Evolutionary conservation across 1,140 invertebrate species (phyloP), one percentile per base, ranked within the genome.

Genomic region (Andrena cerasifolii): DNA sequence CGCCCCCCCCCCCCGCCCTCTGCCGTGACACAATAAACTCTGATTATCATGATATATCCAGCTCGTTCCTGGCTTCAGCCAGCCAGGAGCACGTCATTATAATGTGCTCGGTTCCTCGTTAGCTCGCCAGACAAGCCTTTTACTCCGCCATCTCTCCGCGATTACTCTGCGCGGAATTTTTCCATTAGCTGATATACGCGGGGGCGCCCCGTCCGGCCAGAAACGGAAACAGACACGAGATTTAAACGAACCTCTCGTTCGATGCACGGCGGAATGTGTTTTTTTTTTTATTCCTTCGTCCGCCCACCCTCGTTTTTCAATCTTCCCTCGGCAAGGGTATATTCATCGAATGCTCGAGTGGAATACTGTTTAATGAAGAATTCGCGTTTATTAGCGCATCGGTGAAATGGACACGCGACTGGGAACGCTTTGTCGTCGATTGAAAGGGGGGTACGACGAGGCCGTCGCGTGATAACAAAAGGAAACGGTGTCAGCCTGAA

Each of bases 41-140:
- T 84, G 40, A 83, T 84, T 83, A 84, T 77, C 47, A 18, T 59
- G 31, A 56, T 65, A 62, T 63, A 80, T 66, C 73, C 33, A 4
- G 31, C 26, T 33, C 62, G 33, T 54, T 16, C 58, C 68, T 59
- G 49, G 36, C 26, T 80, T 47, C n/a, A n/a, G 26, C 2, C 18
- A 6, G 24, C 14, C 40, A 74, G 12, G 75, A 89, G 80, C 70
- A 72, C 85, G 53, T 89, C 68, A 78, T 89, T 88, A 87, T 83
- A 78, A 78, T 53, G 62, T 59, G 62, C 79, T 61, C 45, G 68
- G 58, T 72, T 78, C 68, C 75, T 80, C 75, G 77, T 87, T 87
- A 85, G 28, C 36, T 51, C 63, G 72, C 51, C 63, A 79, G 72
- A 79, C 59, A 72, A 79, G 33, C 58, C 59, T 79, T 83, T 71